Base-by-base conservation (phyloP, 2,113 vertebrate species). In the Solea senegalensis region DNA sequence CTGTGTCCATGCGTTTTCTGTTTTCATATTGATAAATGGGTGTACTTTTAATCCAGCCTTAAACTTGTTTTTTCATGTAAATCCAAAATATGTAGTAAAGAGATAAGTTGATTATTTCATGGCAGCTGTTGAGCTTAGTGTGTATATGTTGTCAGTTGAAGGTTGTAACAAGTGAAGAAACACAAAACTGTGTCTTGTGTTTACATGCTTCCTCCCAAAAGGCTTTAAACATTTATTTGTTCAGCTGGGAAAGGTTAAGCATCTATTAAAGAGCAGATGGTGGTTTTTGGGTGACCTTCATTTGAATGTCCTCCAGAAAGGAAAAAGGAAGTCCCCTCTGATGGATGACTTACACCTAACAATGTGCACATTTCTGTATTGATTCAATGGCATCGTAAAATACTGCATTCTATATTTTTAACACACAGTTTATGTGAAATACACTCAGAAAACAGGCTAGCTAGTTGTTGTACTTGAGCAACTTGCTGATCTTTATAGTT, bases 221-320 rank as follows among this genome's bases (percentile, higher is more conserved):
- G 71, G 11, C 49, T 65, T 62, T 21, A 44, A 65, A 15, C 59
- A 16, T 48, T 65, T 12, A 7, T 10, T 63, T 44, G 8, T 52
- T 58, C 74, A 84, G 71, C 65, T 82, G 71, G 76, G 71, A 83
- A 80, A 81, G 67, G 66, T 80, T 72, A 51, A 60, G 79, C 21
- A 79, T 66, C 11, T 74, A 71, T 75, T 69, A 82, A 80, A 81
- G 68, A 81, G 74, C 76, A 54, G 65, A 81, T 85, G 71, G 65
- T 64, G 58, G 62, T 65, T 74, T 86, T 71, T 11, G 28, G 48
- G 72, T 66, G 80, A 85, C 82, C 82, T 85, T 84, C 79, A 67
- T 51, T 41, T 70, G 76, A 67, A 60, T 10, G 40, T 79, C 82
- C 82, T 57, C 74, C 44, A 50, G 64, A 26, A 72, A 61, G 49